A percentile compares a stretch with the other conserved stretches of the same genome.
Evolutionary conservation across 2,888 invertebrate species (phyloP).

Genomic region (Gasteruption jaculator): DNA sequence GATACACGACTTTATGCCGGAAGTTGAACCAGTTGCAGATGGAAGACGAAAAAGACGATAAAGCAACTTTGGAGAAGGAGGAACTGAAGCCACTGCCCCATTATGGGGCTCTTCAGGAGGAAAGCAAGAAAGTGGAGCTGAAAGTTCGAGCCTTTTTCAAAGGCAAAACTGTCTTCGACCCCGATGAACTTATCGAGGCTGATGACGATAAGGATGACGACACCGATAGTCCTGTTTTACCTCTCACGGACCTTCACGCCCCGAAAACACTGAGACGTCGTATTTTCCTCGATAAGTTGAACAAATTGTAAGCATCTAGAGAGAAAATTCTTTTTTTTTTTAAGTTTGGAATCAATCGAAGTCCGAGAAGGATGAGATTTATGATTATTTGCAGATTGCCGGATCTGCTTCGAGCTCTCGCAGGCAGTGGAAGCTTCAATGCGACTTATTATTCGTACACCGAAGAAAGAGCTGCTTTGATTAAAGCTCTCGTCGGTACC

Average conservation of each 20-base stretch:
- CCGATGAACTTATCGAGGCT: conserved; percentile 24
- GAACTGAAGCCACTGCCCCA: conserved; percentile 60
- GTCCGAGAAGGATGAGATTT: no score
- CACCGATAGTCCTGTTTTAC: conserved; percentile 55
- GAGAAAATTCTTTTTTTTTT: background rate
- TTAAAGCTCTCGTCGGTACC: conserved; percentile 57
- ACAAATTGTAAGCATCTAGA: conserved; percentile 54
- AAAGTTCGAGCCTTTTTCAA: conserved; percentile 64
- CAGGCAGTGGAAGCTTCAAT: conserved; percentile 25
- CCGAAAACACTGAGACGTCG: conserved; percentile 64
- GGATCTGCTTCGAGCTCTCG: conserved; percentile 57
- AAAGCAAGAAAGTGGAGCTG: conserved; percentile 60
- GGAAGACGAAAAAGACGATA: conserved; percentile 58
- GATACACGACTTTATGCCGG: conserved; percentile 61
- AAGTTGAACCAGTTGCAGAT: conserved; percentile 63
- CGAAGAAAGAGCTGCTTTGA: conserved; percentile 26
- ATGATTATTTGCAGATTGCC: conserved; percentile 49
- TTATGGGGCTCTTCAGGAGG: conserved; percentile 60
- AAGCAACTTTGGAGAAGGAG: conserved; percentile 39
- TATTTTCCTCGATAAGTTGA: conserved; percentile 66
- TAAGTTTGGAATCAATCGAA: no score
- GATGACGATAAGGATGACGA: conserved; percentile 30
- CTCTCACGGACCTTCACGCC: conserved; percentile 64
- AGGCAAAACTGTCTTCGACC: conserved; percentile 53
- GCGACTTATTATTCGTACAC: conserved; percentile 26